Percentiles rank a stretch among this genome's conserved stretches.
These are phyloP conservation scores for Lasiurus borealis DNA, from an alignment of 2,113 vertebrate genomes.

Conservation along the genomic window DNA sequence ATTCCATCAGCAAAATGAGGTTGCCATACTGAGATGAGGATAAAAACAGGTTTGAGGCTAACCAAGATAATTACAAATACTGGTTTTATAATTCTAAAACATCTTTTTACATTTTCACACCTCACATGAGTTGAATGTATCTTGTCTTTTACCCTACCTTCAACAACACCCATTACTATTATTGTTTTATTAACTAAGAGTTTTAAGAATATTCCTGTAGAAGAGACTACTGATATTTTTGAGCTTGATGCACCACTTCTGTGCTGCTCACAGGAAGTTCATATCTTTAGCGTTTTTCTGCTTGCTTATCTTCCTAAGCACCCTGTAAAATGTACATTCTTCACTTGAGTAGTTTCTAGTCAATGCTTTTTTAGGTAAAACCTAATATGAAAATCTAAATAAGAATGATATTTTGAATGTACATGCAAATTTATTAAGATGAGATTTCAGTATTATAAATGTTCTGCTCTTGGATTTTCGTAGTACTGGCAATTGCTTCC, in stretches of 20 bases:
- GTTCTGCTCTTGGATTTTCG: neutral
- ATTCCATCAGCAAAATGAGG: neutral
- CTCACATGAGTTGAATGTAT: neutral
- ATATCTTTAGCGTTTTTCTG: neutral
- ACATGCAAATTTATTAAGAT: conserved; percentile 12
- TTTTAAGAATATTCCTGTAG: neutral
- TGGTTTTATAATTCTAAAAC: neutral
- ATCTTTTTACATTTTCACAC: neutral
- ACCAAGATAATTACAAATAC: neutral
- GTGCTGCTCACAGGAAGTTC: neutral
- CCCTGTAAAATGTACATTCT: neutral
- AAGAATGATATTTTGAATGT: conserved; percentile 41
- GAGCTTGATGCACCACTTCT: neutral
- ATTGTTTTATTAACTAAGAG: conserved; percentile 26
- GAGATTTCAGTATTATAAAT: neutral
- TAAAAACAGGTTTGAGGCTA: neutral
- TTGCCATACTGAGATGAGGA: neutral
- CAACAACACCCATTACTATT: neutral
- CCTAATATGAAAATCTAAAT: conserved; percentile 66
- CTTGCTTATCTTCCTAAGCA: neutral
- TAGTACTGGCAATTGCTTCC: neutral
- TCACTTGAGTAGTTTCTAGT: conserved; percentile 7
- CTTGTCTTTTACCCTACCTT: neutral
- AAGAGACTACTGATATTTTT: neutral
- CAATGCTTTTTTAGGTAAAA: conserved; percentile 45